phyloP scores from a whole-genome alignment of 2,113 vertebrate species.

The Panurus biarmicus region DNA sequence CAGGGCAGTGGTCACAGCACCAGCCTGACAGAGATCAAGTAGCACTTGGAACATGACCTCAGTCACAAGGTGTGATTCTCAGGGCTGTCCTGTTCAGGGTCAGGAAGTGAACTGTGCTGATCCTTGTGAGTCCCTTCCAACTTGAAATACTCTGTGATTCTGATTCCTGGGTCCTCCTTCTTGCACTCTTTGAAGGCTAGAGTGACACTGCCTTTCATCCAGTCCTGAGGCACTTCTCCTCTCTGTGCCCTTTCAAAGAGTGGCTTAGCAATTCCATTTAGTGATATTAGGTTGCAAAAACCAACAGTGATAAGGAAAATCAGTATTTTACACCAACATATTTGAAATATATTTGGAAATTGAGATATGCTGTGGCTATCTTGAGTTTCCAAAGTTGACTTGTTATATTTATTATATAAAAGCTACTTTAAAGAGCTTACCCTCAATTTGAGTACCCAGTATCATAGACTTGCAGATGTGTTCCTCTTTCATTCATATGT shows the following conservation, averaged over 20 bases:
- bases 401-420: background rate
- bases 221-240: background rate
- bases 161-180: background rate
- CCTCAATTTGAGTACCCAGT: background rate
- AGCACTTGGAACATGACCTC: background rate
- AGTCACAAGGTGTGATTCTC: background rate
- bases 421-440: background rate
- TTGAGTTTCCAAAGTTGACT: background rate
- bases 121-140: background rate
- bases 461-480: background rate
- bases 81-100: background rate
- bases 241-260: background rate
- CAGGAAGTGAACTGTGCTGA: background rate
- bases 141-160: background rate
- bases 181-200: background rate
- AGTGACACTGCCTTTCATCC: background rate
- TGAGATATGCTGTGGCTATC: background rate
- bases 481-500: background rate
- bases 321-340: background rate
- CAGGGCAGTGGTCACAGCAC: background rate
- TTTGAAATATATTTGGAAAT: background rate
- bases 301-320: background rate
- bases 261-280: background rate
- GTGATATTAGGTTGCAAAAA: background rate
- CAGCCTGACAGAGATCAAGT: background rate